These are phyloP conservation scores for Limosa lapponica DNA, from an alignment of 2,797 vertebrate species.

Conservation along the genomic window DNA sequence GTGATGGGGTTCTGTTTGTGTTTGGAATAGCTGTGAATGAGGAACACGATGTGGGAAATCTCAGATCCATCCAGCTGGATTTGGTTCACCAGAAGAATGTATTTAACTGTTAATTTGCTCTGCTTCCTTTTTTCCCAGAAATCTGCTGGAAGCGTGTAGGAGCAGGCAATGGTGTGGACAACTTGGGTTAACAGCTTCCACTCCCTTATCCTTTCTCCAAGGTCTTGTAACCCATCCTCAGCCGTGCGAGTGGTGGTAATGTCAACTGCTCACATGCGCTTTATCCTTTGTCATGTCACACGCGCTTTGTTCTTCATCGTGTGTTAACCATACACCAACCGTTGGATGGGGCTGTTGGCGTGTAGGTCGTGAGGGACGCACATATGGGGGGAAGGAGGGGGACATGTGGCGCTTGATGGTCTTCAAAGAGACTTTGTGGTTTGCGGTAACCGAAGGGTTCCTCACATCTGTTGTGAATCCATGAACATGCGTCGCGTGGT, in stretches of 20 bases:
- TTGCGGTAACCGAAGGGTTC: not conserved
- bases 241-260: not conserved
- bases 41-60: not conserved
- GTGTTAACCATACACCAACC: not conserved
- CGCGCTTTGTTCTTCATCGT: not conserved
- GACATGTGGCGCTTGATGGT: not conserved
- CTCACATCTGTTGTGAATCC: not conserved
- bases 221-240: not conserved
- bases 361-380: not conserved
- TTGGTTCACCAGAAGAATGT: not conserved
- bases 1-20: not conserved
- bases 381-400: not conserved
- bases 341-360: not conserved
- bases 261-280: fast-evolving
- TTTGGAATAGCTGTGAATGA: not conserved
- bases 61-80: not conserved
- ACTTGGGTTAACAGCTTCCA: not conserved
- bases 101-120: not conserved
- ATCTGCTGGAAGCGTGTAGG: not conserved
- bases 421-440: not conserved
- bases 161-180: not conserved
- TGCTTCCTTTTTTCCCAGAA: not conserved
- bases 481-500: not conserved
- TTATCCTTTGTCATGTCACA: not conserved
- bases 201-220: not conserved